Evolutionary conservation across 2,113 vertebrate species (phyloP).

Genomic region (Tretioscincus oriximinensis): DNA sequence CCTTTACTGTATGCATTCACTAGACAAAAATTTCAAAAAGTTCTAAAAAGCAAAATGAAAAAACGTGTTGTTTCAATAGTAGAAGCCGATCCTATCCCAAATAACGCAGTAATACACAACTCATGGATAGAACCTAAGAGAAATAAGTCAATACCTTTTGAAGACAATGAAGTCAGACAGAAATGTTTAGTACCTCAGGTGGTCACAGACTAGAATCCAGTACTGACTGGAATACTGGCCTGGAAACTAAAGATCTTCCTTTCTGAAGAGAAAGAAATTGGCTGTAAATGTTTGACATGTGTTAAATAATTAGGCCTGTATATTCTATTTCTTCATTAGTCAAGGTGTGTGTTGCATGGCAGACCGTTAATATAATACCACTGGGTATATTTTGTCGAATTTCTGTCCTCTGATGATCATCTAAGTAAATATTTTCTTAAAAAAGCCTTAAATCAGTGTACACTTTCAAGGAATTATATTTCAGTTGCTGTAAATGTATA

Average conservation of each 20-base stretch:
- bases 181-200: conserved; percentile 92
- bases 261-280: conserved; percentile 42
- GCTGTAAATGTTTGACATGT: conserved; percentile 74
- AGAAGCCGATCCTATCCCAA: conserved; percentile 93
- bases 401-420: conserved; percentile 68
- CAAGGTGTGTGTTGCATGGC: conserved; percentile 81
- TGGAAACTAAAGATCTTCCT: conserved; percentile 72
- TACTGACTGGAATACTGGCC: conserved; percentile 73
- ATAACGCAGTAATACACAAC: conserved; percentile 95
- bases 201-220: conserved; percentile 75
- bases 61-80: conserved; percentile 97
- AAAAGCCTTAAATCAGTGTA: conserved; percentile 79
- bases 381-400: conserved; percentile 76
- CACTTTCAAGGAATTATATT: conserved; percentile 69
- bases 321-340: conserved; percentile 74
- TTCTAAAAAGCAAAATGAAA: conserved; percentile 99
- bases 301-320: conserved; percentile 75
- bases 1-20: conserved; percentile 97
- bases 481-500: conserved; percentile 60
- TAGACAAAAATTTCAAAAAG: conserved; percentile 98
- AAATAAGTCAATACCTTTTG: conserved; percentile 92
- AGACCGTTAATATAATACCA: conserved; percentile 75
- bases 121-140: conserved; percentile 98
- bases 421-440: conserved; percentile 79
- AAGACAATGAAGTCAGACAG: conserved; percentile 86